phyloP scores from a whole-genome alignment of 2,113 vertebrate genomes.

The Odocoileus hemionus region DNA sequence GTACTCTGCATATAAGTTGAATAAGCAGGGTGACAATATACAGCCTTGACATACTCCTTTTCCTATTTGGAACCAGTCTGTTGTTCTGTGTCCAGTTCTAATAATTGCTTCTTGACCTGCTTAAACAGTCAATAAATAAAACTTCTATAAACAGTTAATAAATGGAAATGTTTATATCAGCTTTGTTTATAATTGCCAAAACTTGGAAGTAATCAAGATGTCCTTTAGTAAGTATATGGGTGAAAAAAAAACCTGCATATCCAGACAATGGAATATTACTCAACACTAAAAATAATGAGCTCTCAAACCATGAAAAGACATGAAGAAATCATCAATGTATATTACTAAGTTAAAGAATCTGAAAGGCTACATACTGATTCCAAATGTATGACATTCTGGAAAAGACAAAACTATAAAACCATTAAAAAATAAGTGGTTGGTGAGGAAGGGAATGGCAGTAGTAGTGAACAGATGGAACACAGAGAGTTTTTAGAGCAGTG shows the following conservation, averaged over 20 bases:
- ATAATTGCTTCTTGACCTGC: not conserved
- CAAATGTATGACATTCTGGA: not conserved
- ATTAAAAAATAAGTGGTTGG: not conserved
- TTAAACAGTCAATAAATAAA: not conserved
- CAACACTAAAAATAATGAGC: not conserved
- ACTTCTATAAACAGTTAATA: not conserved
- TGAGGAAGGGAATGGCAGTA: rapidly evolving
- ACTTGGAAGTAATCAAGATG: not conserved
- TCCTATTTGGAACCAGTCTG: not conserved
- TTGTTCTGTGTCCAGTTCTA: not conserved
- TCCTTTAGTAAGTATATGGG: not conserved
- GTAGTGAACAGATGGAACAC: not conserved
- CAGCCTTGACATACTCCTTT: not conserved
- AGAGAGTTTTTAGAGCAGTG: not conserved
- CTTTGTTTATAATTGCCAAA: not conserved
- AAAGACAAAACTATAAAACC: not conserved
- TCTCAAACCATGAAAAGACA: not conserved
- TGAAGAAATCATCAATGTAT: not conserved
- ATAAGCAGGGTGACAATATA: not conserved
- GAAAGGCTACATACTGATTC: not conserved
- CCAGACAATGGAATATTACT: not conserved
- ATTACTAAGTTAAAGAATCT: not conserved
- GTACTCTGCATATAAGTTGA: not conserved
- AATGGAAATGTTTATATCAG: not conserved
- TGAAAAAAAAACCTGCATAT: not conserved